phyloP scores from a whole-genome alignment of 23 tunicate species.

The Halocynthia roretzi region DNA sequence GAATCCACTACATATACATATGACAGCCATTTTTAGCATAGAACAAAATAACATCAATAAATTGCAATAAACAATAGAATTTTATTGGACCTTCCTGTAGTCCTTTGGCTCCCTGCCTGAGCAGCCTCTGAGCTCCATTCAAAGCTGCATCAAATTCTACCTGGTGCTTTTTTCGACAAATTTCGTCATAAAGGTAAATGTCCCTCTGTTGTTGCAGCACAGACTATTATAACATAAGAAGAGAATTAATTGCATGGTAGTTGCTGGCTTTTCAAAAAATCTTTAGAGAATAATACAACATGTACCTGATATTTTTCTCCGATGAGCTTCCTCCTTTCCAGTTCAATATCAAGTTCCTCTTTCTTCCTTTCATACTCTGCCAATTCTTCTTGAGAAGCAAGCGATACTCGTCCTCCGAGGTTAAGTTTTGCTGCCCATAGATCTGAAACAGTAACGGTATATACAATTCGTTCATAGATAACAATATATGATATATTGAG shows the following conservation, averaged over 20 bases:
- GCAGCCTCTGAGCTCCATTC: conserved; percentile 52
- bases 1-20: too few relatives aligned
- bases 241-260: not conserved
- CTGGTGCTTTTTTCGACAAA: conserved; percentile 43
- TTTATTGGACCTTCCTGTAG: conserved; percentile 52
- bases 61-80: not conserved
- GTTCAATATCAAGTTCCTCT: conserved; percentile 82
- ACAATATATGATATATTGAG: too few relatives aligned
- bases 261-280: too few relatives aligned
- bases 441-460: conserved; percentile 24
- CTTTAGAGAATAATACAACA: not conserved
- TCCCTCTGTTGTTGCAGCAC: conserved; percentile 70
- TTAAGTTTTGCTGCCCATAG: conserved; percentile 88
- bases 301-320: conserved; percentile 70
- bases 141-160: conserved; percentile 60
- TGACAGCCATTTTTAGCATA: too few relatives aligned
- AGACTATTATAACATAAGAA: conserved; percentile 4
- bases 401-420: conserved; percentile 50
- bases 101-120: conserved; percentile 40
- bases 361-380: conserved; percentile 70
- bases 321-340: conserved; percentile 72
- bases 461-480: too few relatives aligned
- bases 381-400: conserved; percentile 71
- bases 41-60: not conserved
- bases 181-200: conserved; percentile 35